Evolutionary conservation across 1,140 invertebrate species (phyloP), one percentile per base, ranked within the genome.

Genomic region (Coelopa frigida): DNA sequence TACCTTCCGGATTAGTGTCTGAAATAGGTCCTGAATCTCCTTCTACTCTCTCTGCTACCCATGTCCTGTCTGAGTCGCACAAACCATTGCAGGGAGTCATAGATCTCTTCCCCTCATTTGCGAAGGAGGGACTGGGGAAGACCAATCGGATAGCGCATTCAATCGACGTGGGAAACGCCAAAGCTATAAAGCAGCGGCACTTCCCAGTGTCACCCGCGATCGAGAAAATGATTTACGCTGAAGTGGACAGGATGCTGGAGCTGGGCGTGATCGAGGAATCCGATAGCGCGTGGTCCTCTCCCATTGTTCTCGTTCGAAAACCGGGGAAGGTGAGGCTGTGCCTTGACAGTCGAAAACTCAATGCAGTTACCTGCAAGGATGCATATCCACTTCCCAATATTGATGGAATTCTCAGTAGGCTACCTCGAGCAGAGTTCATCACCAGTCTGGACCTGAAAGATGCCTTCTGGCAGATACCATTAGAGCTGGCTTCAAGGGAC

Each of bases 271-370:
- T 63, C 3, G 55, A 59, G 38, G 17, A 27, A 17, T 12, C 33
- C 22, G 32, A 18, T 22, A 44, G 39, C 36, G 5, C 46, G 2
- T 52, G 51, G 43, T 32, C 32, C 15, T 41, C 27, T n/a, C 51
- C 47, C 3, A 35, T 46, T 18, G n/a, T 22, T 2, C 41, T 68
- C 18, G 57, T 61, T 5, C 37, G 46, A 40, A 65, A 68, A 12
- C 54, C 60, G 31, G 52, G 49, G 0, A 52, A 53, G 24, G 35
- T 49, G 8, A 31, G 63, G 8, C 53, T 65, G 8, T 69, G 66
- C 39, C 42, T 68, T 0, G 58, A 66, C 46, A 59, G 47, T 32
- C 27, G 66, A 7, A 55, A 55, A 24, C 6, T 65, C 7, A 67
- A 69, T 48, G 27, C 20, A 1, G 46, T 35, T n/a, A 52, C 51